Conservation (phyloP, 2,113 vertebrate species). For the Siphamia tubifer region DNA sequence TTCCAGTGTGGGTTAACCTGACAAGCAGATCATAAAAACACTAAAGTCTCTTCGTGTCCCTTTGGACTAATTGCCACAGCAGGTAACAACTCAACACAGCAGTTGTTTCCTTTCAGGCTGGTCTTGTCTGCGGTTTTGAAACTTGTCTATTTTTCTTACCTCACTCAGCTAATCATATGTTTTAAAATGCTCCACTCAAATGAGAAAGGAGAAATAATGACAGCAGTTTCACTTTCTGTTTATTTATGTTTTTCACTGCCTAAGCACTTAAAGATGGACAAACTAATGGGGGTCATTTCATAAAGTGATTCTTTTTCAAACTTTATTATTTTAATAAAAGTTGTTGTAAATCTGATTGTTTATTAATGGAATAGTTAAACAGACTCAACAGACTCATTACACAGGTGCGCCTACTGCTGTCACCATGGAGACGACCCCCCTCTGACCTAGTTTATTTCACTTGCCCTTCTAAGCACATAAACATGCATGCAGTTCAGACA, state of each 20-base stretch:
- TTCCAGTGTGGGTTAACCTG: conserved; percentile 24
- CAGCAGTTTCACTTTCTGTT: not conserved
- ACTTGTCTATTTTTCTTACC: not conserved
- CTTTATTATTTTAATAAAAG: too few relatives aligned
- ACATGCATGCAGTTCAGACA: conserved; percentile 21
- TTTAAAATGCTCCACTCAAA: not conserved
- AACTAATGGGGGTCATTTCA: too few relatives aligned
- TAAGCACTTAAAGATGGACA: conserved; percentile 42
- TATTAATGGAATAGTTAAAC: too few relatives aligned
- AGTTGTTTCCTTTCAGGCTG: not conserved
- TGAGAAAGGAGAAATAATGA: conserved; percentile 17
- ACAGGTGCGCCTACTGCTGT: conserved; percentile 57
- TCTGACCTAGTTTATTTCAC: conserved; percentile 66
- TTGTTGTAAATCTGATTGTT: too few relatives aligned
- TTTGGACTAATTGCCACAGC: conserved; percentile 3
- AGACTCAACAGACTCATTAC: too few relatives aligned
- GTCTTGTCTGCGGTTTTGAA: not conserved
- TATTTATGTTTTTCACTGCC: not conserved
- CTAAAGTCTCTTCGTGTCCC: not conserved
- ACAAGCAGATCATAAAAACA: conserved; percentile 10
- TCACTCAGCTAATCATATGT: not conserved
- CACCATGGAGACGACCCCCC: conserved; percentile 69
- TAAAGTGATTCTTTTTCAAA: too few relatives aligned
- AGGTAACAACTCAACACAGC: conserved; percentile 13
- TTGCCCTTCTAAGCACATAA: conserved; percentile 31